phyloP scores from a whole-genome alignment of 2,113 vertebrate genomes.

The Origma solitaria region DNA sequence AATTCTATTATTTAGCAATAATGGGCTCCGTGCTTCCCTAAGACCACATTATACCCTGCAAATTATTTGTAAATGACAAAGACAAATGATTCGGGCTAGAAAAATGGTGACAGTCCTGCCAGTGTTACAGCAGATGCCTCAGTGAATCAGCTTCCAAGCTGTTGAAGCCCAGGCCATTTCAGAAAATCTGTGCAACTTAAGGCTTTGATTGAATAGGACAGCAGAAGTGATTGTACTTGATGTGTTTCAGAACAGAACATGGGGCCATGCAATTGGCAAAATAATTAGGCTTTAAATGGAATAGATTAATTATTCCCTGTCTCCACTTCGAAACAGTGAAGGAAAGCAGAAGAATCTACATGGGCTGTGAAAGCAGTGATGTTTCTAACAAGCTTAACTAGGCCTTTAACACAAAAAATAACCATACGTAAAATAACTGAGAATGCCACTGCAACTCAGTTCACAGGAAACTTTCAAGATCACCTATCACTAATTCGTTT shows the following conservation, averaged over 20 bases:
- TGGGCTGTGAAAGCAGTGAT: background rate
- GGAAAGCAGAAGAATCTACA: background rate
- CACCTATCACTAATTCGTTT: background rate
- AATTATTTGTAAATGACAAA: constrained; percentile 54
- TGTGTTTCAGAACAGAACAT: constrained; percentile 25
- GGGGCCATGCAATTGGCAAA: constrained; percentile 9
- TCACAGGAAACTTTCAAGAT: background rate
- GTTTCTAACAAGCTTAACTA: background rate
- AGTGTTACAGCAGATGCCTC: constrained; percentile 54
- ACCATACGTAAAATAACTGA: background rate
- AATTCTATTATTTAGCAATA: constrained; percentile 45
- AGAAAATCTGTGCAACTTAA: constrained; percentile 30
- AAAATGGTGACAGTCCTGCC: constrained; percentile 30
- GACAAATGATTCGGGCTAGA: constrained; percentile 32
- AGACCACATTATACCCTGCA: constrained; percentile 25
- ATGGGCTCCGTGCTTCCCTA: constrained; percentile 19
- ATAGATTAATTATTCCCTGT: constrained; percentile 33
- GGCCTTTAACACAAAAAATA: background rate
- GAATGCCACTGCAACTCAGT: background rate
- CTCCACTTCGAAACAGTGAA: background rate
- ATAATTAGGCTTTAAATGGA: constrained; percentile 17
- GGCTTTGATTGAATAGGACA: constrained; percentile 33
- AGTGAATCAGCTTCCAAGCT: constrained; percentile 54
- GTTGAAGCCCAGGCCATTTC: constrained; percentile 38
- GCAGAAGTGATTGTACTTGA: constrained; percentile 45